Conservation (phyloP, 1,140 invertebrate species). For the Hermatobates lingyangjiaoensis region DNA sequence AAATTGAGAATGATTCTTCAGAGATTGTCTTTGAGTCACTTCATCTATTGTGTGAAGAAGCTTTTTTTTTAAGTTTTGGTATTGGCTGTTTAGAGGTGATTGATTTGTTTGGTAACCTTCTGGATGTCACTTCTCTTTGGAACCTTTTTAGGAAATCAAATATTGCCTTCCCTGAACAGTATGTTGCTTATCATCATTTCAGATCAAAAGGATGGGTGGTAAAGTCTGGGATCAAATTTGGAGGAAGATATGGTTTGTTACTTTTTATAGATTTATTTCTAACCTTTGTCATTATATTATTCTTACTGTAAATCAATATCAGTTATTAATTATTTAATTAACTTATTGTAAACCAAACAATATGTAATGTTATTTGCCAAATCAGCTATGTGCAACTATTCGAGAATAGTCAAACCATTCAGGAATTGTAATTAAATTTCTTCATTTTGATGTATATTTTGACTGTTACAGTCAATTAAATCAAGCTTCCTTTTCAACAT, state of each 20-base stretch:
- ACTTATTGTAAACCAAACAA: not conserved
- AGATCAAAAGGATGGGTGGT: slow-evolving; percentile 77
- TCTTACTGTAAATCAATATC: not conserved
- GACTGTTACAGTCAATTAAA: too few species aligned
- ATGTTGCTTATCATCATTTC: slow-evolving; percentile 71
- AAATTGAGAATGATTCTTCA: slow-evolving; percentile 9
- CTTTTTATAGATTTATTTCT: not conserved
- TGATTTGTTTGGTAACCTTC: slow-evolving; percentile 29
- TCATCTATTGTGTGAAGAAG: slow-evolving; percentile 49
- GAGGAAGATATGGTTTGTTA: slow-evolving; percentile 64
- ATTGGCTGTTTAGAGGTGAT: slow-evolving; percentile 49
- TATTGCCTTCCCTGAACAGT: slow-evolving; percentile 45
- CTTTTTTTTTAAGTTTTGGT: slow-evolving; percentile 58
- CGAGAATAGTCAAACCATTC: not conserved
- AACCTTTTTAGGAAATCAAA: slow-evolving; percentile 36
- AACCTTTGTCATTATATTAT: slow-evolving; percentile 6
- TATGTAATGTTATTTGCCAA: not conserved
- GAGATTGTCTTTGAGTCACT: slow-evolving; percentile 35
- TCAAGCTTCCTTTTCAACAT: too few species aligned
- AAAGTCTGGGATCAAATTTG: slow-evolving; percentile 73
- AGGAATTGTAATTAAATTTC: not conserved
- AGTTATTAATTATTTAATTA: slow-evolving; percentile 8
- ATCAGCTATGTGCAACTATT: not conserved
- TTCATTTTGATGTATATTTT: too few species aligned
- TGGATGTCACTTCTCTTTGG: slow-evolving; percentile 42